Conservation (phyloP, 2,797 vertebrate genomes). For the Astyanax mexicanus region DNA sequence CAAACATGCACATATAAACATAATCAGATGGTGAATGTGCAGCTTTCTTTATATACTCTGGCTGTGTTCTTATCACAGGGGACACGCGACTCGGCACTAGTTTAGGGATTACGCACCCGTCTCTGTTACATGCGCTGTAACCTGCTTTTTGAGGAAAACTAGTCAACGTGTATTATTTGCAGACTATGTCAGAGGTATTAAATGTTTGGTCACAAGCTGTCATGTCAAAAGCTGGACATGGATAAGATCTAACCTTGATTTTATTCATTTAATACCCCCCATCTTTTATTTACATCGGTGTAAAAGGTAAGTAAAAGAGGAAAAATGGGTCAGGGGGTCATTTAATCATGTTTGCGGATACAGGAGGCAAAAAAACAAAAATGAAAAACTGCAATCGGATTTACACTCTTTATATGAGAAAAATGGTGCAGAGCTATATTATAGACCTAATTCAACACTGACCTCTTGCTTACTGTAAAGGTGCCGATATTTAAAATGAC, state of each 20-base stretch:
- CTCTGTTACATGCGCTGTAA: not conserved
- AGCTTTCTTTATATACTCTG: slow-evolving; percentile 59
- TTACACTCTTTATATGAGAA: too few species aligned
- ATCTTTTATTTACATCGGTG: slow-evolving; percentile 62
- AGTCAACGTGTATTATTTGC: slow-evolving; percentile 69
- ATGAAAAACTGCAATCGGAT: too few species aligned
- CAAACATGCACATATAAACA: slow-evolving; percentile 56
- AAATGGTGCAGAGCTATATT: too few species aligned
- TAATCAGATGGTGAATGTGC: slow-evolving; percentile 33
- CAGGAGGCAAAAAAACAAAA: not conserved
- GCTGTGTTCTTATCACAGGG: not conserved
- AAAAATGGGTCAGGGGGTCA: slow-evolving; percentile 70
- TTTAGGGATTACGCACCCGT: not conserved
- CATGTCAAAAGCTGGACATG: slow-evolving; percentile 68
- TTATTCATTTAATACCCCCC: slow-evolving; percentile 59
- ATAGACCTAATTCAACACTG: too few species aligned
- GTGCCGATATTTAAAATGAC: too few species aligned
- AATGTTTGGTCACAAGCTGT: slow-evolving; percentile 77
- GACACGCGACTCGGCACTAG: not conserved
- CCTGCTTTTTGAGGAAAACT: slow-evolving; percentile 60
- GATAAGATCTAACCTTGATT: slow-evolving; percentile 89
- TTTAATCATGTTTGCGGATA: not conserved
- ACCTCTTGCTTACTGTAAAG: too few species aligned
- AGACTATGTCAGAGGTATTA: slow-evolving; percentile 71
- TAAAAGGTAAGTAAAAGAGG: slow-evolving; percentile 64